Evolutionary conservation across 2,888 invertebrate species (phyloP).

Genomic region (Bombylius major): DNA sequence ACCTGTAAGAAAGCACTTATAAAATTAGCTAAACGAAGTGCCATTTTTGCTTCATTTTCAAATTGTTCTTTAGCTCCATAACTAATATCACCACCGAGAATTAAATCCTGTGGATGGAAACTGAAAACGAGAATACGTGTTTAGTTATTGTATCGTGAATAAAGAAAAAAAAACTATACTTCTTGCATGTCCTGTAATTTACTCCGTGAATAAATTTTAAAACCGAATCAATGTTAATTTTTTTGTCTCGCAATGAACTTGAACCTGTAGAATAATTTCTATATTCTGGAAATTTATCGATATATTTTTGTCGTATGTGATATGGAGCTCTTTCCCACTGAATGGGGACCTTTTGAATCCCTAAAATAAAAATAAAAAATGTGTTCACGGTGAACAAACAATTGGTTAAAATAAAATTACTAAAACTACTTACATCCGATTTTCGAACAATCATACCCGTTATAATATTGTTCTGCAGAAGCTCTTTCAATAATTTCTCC

Average conservation of each 20-base stretch:
- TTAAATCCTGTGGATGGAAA: constrained; percentile 59
- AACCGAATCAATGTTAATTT: constrained; percentile 62
- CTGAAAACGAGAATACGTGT: constrained; percentile 29
- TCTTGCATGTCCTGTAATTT: constrained; percentile 40
- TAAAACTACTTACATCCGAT: constrained; percentile 68
- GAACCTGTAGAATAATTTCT: constrained; percentile 55
- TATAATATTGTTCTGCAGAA: constrained; percentile 83
- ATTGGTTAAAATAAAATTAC: neutral
- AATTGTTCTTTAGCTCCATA: constrained; percentile 81
- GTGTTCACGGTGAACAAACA: neutral
- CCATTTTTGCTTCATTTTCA: constrained; percentile 92
- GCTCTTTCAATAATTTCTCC: constrained; percentile 91
- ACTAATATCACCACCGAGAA: constrained; percentile 74
- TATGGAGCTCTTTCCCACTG: constrained; percentile 65
- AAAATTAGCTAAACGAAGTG: constrained; percentile 89
- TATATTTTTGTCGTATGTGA: constrained; percentile 56
- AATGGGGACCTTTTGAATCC: constrained; percentile 75
- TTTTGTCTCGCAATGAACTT: constrained; percentile 48
- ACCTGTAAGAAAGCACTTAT: constrained; percentile 89
- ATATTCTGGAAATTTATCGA: constrained; percentile 63
- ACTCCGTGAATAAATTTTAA: constrained; percentile 66
- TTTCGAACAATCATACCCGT: constrained; percentile 78
- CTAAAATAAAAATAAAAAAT: constrained; percentile 36
- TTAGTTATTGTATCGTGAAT: neutral
- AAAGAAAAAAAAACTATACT: constrained; percentile 23